Percentiles rank a stretch among this genome's conserved stretches.
phyloP scores from a whole-genome alignment of 2,888 invertebrate species.

The Dicycla oo region DNA sequence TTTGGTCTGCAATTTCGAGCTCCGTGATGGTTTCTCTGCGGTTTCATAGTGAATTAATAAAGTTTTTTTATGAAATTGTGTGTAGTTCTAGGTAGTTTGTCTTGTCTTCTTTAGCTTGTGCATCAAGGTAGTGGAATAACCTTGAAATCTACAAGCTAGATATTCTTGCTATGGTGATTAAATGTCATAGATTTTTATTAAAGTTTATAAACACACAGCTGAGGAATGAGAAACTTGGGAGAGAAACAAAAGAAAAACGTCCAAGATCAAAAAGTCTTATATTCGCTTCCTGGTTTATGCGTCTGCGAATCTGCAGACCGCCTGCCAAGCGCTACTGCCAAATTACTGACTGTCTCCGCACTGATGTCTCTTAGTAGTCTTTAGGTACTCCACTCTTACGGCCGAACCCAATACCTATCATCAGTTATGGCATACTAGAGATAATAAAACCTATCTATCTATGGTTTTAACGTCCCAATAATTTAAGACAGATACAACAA shows the following conservation, averaged over 20 bases:
- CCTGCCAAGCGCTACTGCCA: conserved; percentile 44
- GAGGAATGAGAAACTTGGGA: conserved; percentile 14
- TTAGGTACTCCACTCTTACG: neutral
- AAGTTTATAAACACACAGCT: neutral
- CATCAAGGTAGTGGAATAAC: conserved; percentile 18
- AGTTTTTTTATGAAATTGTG: conserved; percentile 44
- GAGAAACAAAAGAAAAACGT: neutral
- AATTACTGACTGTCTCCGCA: conserved; percentile 36
- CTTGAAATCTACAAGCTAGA: conserved; percentile 1
- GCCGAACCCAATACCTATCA: too few species aligned
- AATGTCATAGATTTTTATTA: neutral
- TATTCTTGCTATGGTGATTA: neutral
- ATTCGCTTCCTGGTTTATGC: conserved; percentile 40
- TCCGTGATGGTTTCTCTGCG: conserved; percentile 39
- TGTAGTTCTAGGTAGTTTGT: conserved; percentile 38
- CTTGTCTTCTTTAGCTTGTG: conserved; percentile 18
- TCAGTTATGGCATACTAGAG: too few species aligned
- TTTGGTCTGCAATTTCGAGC: conserved; percentile 50
- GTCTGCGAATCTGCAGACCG: conserved; percentile 28
- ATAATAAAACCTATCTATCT: too few species aligned
- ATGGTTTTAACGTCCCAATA: too few species aligned
- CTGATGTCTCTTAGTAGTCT: conserved; percentile 2
- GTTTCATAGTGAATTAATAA: conserved; percentile 51
- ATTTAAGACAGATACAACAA: too few species aligned
- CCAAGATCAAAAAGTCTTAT: conserved; percentile 10